Conservation (phyloP, 2,797 vertebrate species). For the Odontamblyopus rebecca region DNA sequence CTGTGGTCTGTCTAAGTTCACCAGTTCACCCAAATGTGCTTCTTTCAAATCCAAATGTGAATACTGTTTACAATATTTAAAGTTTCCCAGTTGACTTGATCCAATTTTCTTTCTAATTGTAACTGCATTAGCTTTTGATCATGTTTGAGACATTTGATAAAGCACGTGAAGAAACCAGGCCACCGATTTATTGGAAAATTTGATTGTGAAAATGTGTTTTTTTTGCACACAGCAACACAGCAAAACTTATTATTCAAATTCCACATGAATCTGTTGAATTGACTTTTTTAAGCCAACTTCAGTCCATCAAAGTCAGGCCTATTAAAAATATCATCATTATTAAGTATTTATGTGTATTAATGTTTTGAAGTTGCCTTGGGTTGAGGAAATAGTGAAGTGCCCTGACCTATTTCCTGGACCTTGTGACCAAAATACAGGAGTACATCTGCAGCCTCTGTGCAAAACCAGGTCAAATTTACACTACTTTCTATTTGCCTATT, state of each 20-base stretch:
- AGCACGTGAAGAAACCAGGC: constrained; percentile 23
- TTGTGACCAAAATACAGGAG: constrained; percentile 51
- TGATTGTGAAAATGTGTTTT: neutral
- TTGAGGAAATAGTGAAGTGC: neutral
- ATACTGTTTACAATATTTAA: neutral
- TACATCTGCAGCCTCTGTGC: constrained; percentile 30
- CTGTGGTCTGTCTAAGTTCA: neutral
- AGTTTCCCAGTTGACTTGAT: constrained; percentile 12
- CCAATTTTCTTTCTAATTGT: constrained; percentile 25
- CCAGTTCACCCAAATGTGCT: neutral
- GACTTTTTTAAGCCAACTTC: neutral
- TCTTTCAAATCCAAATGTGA: neutral
- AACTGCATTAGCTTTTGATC: constrained; percentile 21
- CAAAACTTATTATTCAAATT: neutral
- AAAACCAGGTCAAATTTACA: constrained; percentile 34
- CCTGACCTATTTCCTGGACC: constrained; percentile 45
- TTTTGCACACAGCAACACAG: constrained; percentile 5
- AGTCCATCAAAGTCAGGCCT: neutral
- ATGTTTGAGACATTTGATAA: constrained; percentile 13
- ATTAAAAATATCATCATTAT: neutral
- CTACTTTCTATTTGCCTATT: constrained; percentile 28
- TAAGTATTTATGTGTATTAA: neutral
- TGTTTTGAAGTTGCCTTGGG: constrained; percentile 5
- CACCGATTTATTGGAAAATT: constrained; percentile 8
- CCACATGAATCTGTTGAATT: neutral